Evolutionary conservation across 92 coral and sea anemone genomes (phyloP).

Genomic region (Nematostella vectensis): DNA sequence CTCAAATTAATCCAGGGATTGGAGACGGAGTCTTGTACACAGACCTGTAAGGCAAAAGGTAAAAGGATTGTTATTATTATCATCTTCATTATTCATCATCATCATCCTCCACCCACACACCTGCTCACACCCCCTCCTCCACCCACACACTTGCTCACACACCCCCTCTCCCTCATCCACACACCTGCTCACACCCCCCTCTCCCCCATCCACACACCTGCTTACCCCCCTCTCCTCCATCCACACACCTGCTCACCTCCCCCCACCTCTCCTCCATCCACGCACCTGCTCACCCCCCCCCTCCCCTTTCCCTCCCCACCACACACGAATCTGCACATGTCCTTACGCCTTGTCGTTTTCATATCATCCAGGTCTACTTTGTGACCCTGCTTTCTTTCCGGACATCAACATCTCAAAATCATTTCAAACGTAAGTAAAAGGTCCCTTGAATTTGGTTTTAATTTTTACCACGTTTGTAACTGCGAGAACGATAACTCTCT

Average conservation of each 20-base stretch:
- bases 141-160: no score
- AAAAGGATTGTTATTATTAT: no score
- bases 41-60: constrained; percentile 35
- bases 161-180: no score
- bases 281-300: neutral
- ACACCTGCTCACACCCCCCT: neutral
- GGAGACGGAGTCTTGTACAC: constrained; percentile 26
- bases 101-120: no score
- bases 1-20: constrained; percentile 20
- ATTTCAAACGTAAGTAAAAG: constrained; percentile 25
- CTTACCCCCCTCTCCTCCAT: neutral
- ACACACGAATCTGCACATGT: no score
- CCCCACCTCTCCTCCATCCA: neutral
- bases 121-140: no score
- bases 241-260: neutral
- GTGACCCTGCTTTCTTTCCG: constrained; percentile 29
- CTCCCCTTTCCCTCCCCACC: neutral
- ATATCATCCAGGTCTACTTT: constrained; percentile 14
- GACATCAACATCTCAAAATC: constrained; percentile 20
- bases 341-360: neutral
- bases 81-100: no score
- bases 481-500: no score
- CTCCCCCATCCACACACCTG: neutral
- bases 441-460: no score
- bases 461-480: no score